These are phyloP conservation scores for Megaleporinus macrocephalus DNA, from an alignment of 2,113 vertebrate genomes.

Conservation along the genomic window DNA sequence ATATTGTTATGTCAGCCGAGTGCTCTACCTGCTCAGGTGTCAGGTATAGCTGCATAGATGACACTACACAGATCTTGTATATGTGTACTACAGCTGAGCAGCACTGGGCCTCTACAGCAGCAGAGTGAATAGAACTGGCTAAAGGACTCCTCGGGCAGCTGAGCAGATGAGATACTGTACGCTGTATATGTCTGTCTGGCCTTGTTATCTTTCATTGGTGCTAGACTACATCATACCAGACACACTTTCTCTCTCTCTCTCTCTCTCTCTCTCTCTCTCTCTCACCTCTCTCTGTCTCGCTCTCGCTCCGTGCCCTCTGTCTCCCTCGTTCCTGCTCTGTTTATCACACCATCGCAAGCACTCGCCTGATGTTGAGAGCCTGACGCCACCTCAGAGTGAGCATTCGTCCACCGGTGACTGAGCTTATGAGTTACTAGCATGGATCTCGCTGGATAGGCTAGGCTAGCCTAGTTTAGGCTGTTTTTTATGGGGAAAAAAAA, in stretches of 20 bases:
- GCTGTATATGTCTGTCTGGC: not conserved
- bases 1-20: no score
- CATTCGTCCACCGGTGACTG: no score
- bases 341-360: constrained; percentile 11
- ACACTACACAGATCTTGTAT: no score
- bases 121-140: not conserved
- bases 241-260: not conserved
- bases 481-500: no score
- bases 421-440: no score
- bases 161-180: constrained; percentile 7
- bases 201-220: constrained; percentile 9
- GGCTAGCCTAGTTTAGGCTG: no score
- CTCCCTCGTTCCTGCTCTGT: not conserved
- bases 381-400: not conserved
- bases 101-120: not conserved
- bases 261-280: not conserved
- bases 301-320: not conserved
- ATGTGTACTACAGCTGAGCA: not conserved
- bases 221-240: constrained; percentile 7
- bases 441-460: no score
- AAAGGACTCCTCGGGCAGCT: not conserved
- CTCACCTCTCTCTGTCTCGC: not conserved
- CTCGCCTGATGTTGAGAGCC: not conserved
- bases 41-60: no score
- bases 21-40: no score